Conservation (phyloP, 2,888 invertebrate genomes). For the Drosophila ustulata region DNA sequence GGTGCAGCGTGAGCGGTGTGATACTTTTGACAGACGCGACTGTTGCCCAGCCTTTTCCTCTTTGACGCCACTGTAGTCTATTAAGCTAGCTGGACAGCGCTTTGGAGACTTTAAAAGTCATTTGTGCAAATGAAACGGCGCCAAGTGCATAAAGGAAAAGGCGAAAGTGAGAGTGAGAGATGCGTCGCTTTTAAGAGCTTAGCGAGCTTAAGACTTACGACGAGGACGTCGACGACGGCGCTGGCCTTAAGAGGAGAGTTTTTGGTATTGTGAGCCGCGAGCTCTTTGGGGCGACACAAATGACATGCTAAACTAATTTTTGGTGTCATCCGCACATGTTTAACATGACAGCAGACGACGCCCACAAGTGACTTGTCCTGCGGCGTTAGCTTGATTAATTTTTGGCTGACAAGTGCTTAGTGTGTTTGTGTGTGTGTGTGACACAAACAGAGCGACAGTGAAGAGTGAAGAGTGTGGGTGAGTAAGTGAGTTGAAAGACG, state of each 20-base stretch:
- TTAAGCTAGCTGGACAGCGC: neutral
- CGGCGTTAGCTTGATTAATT: conserved; percentile 73
- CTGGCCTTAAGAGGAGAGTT: conserved; percentile 15
- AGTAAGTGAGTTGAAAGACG: conserved; percentile 39
- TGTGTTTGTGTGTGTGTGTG: neutral
- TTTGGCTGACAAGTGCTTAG: conserved; percentile 70
- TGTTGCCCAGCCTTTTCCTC: neutral
- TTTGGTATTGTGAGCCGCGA: conserved; percentile 17
- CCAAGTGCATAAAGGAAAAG: neutral
- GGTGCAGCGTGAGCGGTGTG: neutral
- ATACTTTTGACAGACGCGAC: neutral
- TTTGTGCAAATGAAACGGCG: conserved; percentile 16
- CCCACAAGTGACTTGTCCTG: conserved; percentile 52
- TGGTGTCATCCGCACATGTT: conserved; percentile 73
- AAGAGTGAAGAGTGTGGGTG: conserved; percentile 12
- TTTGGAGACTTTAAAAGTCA: conserved; percentile 10
- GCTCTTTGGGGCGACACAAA: conserved; percentile 49
- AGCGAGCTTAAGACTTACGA: conserved; percentile 7
- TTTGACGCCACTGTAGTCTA: conserved; percentile 16
- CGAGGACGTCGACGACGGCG: neutral
- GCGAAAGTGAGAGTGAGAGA: neutral
- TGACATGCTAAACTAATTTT: conserved; percentile 77
- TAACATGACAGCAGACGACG: conserved; percentile 54
- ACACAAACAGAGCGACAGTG: conserved; percentile 6
- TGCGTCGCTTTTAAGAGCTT: conserved; percentile 9